Evolutionary conservation across 2,888 invertebrate genomes (phyloP).

Genomic region (Gymnoscelis rufifasciata): DNA sequence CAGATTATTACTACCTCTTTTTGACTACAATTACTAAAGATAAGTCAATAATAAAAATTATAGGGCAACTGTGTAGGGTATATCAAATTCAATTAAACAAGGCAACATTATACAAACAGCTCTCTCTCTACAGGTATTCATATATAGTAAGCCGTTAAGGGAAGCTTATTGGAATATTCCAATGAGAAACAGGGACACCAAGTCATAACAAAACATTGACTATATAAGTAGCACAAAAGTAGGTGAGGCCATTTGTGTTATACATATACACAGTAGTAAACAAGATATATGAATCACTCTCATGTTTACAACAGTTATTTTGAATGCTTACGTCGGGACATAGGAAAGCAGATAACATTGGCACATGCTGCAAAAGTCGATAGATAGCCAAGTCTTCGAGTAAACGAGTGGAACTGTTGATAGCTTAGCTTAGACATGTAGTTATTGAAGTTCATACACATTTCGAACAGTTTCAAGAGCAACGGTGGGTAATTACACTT

Average conservation of each 20-base stretch:
- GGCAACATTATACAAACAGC: no score
- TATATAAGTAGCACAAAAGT: no score
- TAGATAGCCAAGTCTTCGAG: not conserved
- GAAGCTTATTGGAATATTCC: no score
- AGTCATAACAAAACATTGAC: no score
- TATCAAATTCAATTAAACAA: no score
- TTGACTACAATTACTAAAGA: no score
- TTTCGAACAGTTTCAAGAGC: constrained; percentile 12
- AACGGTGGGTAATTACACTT: not conserved
- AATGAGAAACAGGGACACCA: no score
- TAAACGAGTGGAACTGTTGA: constrained; percentile 25
- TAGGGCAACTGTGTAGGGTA: no score
- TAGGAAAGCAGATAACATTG: constrained; percentile 7
- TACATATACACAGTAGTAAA: not conserved
- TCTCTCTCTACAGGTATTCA: no score
- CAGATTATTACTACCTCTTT: no score
- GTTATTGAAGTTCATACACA: constrained; percentile 13
- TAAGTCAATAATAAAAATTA: no score
- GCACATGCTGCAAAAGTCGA: constrained; percentile 7
- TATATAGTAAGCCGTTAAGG: no score
- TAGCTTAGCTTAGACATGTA: constrained; percentile 16
- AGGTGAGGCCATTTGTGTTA: not conserved
- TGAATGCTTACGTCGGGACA: not conserved
- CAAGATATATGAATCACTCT: constrained; percentile 13
- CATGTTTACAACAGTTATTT: constrained; percentile 1